A percentile compares a stretch with the other conserved stretches of the same genome.
Evolutionary conservation across 2,888 invertebrate genomes (phyloP).

Genomic region (Tenthredo mesomela): DNA sequence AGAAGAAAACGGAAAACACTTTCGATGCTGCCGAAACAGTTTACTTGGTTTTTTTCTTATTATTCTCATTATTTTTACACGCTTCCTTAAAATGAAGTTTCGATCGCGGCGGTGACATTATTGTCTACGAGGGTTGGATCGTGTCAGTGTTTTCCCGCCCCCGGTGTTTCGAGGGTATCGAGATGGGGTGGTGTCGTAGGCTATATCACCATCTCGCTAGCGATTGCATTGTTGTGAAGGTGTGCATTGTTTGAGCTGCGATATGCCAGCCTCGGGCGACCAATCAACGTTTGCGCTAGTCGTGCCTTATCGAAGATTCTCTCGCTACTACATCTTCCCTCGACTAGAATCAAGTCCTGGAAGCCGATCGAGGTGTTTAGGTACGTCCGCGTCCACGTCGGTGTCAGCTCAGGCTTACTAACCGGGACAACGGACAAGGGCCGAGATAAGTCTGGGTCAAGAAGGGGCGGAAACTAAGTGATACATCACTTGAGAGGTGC

Average conservation of each 20-base stretch:
- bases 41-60: not conserved
- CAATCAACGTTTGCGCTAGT: constrained; percentile 71
- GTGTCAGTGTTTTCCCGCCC: constrained; percentile 9
- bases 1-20: not conserved
- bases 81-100: constrained; percentile 9
- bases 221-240: constrained; percentile 73
- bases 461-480: not conserved
- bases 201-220: constrained; percentile 67
- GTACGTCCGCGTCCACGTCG: not conserved
- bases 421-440: not conserved
- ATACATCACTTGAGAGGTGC: not conserved
- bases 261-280: constrained; percentile 71
- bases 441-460: constrained; percentile 22
- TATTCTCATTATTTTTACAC: constrained; percentile 10
- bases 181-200: constrained; percentile 5
- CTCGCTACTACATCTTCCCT: constrained; percentile 57
- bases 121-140: constrained; percentile 8
- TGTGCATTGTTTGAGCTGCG: constrained; percentile 73
- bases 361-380: not conserved
- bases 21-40: not conserved
- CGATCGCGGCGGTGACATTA: constrained; percentile 13
- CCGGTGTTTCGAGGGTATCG: not conserved
- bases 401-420: not conserved
- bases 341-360: not conserved
- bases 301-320: constrained; percentile 71